Evolutionary conservation across 2,888 invertebrate species (phyloP), one percentile per base, ranked within the genome.

Genomic region (Cerastoderma edule): DNA sequence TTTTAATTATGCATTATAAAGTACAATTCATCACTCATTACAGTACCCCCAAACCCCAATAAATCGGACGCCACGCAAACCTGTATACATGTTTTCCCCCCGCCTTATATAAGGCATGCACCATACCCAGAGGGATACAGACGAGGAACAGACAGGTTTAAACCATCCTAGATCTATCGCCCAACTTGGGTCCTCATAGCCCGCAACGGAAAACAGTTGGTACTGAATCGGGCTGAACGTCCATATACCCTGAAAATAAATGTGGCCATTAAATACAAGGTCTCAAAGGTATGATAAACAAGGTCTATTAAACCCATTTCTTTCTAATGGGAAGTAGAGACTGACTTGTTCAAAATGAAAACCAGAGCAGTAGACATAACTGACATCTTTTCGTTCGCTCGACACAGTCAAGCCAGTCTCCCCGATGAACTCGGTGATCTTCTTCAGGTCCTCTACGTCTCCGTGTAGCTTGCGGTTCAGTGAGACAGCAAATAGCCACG

Each of bases 171-270:
- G 93, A 22, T 95, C 95, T 87, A 96, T 96, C 54, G 93, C 95
- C 97, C 97, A 97, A 72, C 94, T 93, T 0, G 98, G 97, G 92
- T 97, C 98, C 67, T 93, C 93, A 89, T 96, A 96, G 88, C 96
- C 96, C 84, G 96, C 95, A 92, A 97, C 97, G 35, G 95, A 96
- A 13, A 97, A 96, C 57, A 96, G 96, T 87, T 96, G 95, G 92
- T 97, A 97, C 93, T 97, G 97, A 72, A 97, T 96, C 90, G 97
- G 94, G 88, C 96, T 96, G 88, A 97, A 96, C 71, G 97, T 95
- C 97, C 97, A 97, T 67, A 98, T 95, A 24, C 96, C 95, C 94
- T 97, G 93, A 5, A 50, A 66, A 22, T 48, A 19, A 44, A 19
- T 19, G 30, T 30, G 16, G n/a, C n/a, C n/a, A n/a, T n/a, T n/a